Evolutionary conservation across 2,113 vertebrate species (phyloP).

Genomic region (Phyllostomus hastatus): DNA sequence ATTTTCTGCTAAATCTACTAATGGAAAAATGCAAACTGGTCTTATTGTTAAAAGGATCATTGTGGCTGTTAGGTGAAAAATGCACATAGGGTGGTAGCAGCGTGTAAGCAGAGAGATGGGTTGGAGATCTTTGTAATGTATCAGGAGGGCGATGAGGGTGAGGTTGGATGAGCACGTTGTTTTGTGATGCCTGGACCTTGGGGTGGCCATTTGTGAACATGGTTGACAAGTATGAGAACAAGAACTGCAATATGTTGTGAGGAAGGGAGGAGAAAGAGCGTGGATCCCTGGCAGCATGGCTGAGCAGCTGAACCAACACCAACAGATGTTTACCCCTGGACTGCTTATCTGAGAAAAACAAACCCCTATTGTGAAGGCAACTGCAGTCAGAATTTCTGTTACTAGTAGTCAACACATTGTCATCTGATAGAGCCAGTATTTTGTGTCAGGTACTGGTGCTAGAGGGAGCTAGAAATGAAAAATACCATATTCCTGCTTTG

Average conservation of each 20-base stretch:
- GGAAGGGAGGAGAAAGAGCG: neutral
- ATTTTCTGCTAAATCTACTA: neutral
- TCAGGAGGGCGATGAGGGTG: neutral
- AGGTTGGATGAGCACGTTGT: neutral
- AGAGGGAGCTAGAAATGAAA: neutral
- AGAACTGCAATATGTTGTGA: neutral
- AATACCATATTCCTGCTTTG: neutral
- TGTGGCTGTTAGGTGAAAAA: neutral
- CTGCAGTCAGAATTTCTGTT: neutral
- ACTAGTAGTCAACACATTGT: neutral
- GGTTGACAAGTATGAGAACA: neutral
- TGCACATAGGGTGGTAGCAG: neutral
- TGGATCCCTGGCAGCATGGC: neutral
- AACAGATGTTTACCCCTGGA: slow-evolving; percentile 8
- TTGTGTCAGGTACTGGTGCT: neutral
- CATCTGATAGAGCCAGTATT: neutral
- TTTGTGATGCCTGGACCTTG: neutral
- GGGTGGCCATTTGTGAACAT: neutral
- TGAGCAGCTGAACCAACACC: slow-evolving; percentile 52
- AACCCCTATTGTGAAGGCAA: neutral
- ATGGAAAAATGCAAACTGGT: neutral
- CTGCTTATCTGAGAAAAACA: slow-evolving; percentile 7
- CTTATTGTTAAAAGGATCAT: neutral
- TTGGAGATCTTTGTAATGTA: accelerated
- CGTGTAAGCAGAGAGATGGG: neutral